These are phyloP conservation scores for Creontiades dilutus DNA, from an alignment of 2,888 invertebrate species.

Conservation along the genomic window DNA sequence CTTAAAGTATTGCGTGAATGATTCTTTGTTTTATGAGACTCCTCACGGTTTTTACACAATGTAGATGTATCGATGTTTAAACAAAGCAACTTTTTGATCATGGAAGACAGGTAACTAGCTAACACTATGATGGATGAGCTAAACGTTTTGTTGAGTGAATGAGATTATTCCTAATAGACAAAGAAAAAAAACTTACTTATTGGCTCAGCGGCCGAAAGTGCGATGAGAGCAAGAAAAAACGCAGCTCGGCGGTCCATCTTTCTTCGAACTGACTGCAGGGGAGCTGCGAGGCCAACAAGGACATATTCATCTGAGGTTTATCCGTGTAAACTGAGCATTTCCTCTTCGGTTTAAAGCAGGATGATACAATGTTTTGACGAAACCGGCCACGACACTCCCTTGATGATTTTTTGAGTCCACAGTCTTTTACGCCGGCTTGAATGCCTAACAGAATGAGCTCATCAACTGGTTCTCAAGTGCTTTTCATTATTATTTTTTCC, in stretches of 20 bases:
- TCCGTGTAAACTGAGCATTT: constrained; percentile 62
- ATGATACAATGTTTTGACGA: constrained; percentile 30
- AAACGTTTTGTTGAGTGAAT: too few species aligned
- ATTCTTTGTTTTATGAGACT: too few species aligned
- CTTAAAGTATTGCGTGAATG: too few species aligned
- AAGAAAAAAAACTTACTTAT: constrained; percentile 50
- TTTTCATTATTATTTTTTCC: too few species aligned
- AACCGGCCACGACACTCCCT: neutral
- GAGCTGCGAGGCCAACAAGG: constrained; percentile 51
- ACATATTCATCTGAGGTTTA: constrained; percentile 67
- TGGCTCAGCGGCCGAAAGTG: constrained; percentile 56
- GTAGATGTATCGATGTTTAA: too few species aligned
- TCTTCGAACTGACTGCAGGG: constrained; percentile 55
- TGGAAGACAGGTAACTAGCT: too few species aligned
- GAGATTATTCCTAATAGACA: neutral
- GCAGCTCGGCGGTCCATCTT: constrained; percentile 59
- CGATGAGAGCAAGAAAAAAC: constrained; percentile 58
- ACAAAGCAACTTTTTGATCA: too few species aligned
- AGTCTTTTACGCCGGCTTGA: too few species aligned
- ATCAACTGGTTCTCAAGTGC: too few species aligned
- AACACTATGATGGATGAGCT: too few species aligned
- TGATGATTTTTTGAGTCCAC: neutral
- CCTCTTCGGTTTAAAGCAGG: constrained; percentile 51
- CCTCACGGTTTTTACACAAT: too few species aligned
- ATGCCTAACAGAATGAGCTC: too few species aligned